Evolutionary conservation across 2,888 invertebrate genomes (phyloP).

Genomic region (Limnephilus lunatus): DNA sequence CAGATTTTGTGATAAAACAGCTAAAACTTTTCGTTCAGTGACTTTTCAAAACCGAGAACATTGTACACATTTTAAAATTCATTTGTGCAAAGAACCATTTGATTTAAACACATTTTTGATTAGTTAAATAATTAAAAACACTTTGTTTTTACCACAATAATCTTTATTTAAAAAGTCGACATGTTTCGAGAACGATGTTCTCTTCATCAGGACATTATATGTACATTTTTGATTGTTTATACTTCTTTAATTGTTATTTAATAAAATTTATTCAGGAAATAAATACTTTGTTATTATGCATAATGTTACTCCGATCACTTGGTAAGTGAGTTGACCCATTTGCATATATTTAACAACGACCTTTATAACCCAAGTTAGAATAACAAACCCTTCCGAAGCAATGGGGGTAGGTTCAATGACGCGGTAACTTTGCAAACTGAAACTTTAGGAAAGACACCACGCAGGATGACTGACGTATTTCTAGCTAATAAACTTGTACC

Average conservation of each 20-base stretch:
- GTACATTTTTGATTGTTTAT: no score
- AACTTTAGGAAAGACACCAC: background rate
- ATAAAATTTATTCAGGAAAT: background rate
- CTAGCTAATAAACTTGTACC: constrained; percentile 43
- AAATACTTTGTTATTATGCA: background rate
- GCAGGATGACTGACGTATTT: constrained; percentile 3
- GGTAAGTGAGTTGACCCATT: background rate
- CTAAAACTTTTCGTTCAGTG: background rate
- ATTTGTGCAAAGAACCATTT: background rate
- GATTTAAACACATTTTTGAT: no score
- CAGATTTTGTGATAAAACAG: background rate
- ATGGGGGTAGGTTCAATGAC: background rate
- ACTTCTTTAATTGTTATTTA: background rate
- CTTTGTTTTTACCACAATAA: no score
- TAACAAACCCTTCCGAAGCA: background rate
- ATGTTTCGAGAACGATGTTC: no score
- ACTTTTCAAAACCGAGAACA: background rate
- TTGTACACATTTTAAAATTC: background rate
- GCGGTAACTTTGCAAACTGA: background rate
- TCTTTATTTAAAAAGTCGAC: no score
- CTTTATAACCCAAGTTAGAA: background rate
- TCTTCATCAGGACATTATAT: no score
- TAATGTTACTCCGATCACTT: background rate
- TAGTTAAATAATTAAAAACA: no score
- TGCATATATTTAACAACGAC: background rate